Percentiles rank a stretch among this genome's conserved stretches.
These are phyloP conservation scores for Heliconius hortense DNA, from an alignment of 2,888 invertebrate genomes.

Conservation along the genomic window DNA sequence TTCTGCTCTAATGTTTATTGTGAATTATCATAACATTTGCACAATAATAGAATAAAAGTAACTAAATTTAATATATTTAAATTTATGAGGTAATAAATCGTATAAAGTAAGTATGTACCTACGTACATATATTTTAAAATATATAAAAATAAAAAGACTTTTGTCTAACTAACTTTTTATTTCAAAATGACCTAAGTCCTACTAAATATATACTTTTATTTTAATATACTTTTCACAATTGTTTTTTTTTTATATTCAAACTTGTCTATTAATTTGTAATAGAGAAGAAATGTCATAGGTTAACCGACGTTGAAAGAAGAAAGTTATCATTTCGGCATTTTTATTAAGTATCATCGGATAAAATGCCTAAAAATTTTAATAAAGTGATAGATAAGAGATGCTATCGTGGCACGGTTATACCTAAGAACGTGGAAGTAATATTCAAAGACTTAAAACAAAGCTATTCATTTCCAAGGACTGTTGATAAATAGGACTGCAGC, in stretches of 20 bases:
- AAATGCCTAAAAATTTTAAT: not conserved
- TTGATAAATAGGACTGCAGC: not conserved
- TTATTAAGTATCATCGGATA: not conserved
- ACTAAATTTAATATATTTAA: not conserved
- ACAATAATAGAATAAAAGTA: not conserved
- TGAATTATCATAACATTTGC: conserved; percentile 13
- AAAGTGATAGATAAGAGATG: too few relatives aligned
- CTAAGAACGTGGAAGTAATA: too few relatives aligned
- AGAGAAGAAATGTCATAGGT: not conserved
- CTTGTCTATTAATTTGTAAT: not conserved
- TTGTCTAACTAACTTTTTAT: too few relatives aligned
- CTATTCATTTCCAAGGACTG: too few relatives aligned
- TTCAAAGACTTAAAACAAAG: too few relatives aligned
- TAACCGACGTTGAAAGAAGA: not conserved
- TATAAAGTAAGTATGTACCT: not conserved
- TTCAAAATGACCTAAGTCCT: not conserved
- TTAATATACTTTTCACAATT: not conserved
- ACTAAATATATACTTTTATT: not conserved
- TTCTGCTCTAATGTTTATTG: not conserved
- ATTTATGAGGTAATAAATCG: not conserved
- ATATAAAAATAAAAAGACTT: too few relatives aligned
- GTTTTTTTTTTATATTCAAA: not conserved
- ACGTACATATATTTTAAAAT: too few relatives aligned
- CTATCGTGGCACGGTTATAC: not conserved
- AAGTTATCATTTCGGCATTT: not conserved